Evolutionary conservation across 2,113 vertebrate genomes (phyloP).

Genomic region (Glaucomys volans): DNA sequence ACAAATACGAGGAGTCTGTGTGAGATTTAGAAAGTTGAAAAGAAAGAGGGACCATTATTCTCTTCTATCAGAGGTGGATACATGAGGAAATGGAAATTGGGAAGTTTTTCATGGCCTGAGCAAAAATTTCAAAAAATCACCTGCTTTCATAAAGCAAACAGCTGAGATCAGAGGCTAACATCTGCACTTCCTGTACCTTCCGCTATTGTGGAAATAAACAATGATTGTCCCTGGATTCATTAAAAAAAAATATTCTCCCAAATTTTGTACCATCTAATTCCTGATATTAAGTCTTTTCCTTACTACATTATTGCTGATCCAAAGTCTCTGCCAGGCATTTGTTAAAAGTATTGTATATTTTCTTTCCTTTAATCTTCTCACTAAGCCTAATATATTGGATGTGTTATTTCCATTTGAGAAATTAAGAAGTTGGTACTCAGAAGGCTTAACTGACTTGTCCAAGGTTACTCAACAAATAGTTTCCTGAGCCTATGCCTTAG

Average conservation of each 20-base stretch:
- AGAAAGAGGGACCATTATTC: neutral
- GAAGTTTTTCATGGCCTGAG: neutral
- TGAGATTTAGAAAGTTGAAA: neutral
- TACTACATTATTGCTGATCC: neutral
- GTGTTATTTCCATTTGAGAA: conserved; percentile 1
- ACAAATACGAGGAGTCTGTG: neutral
- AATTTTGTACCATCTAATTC: neutral
- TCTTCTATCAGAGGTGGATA: neutral
- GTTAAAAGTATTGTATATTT: neutral
- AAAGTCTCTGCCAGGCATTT: neutral
- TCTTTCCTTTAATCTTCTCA: neutral
- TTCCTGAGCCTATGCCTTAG: neutral
- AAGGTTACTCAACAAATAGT: neutral
- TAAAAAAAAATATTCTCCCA: neutral
- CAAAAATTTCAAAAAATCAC: neutral
- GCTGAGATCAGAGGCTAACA: neutral
- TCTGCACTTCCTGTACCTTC: neutral
- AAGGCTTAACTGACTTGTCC: neutral
- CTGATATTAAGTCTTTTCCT: neutral
- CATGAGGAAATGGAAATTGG: neutral
- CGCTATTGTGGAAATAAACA: neutral
- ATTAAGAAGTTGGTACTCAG: neutral
- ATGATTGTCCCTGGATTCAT: neutral
- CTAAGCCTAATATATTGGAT: neutral
- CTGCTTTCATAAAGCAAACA: neutral